phyloP scores from a whole-genome alignment of 2,797 vertebrate species.

The Centroberyx gerrardi region DNA sequence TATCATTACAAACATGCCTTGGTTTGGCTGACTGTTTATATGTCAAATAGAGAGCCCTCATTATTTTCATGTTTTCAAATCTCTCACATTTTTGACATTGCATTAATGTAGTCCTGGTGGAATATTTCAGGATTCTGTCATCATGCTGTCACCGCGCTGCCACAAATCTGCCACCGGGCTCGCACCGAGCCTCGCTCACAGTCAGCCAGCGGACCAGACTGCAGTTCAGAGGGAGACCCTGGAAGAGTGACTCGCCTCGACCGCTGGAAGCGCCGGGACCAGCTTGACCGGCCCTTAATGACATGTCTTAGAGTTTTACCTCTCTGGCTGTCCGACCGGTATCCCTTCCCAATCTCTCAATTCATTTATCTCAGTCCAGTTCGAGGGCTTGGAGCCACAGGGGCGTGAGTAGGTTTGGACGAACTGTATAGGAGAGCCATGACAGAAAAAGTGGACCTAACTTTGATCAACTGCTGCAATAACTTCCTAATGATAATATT shows the following conservation, averaged over 20 bases:
- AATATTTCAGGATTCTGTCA: slow-evolving; percentile 42
- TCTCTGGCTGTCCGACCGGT: slow-evolving; percentile 27
- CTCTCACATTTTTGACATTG: slow-evolving; percentile 12
- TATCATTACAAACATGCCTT: slow-evolving; percentile 21
- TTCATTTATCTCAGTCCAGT: slow-evolving; percentile 20
- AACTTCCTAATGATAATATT: background rate
- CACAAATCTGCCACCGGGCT: slow-evolving; percentile 28
- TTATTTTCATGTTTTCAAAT: slow-evolving; percentile 28
- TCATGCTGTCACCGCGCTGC: slow-evolving; percentile 25
- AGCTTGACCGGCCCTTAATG: slow-evolving; percentile 29
- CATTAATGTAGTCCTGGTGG: slow-evolving; percentile 13
- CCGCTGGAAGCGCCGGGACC: background rate
- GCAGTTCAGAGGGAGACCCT: background rate
- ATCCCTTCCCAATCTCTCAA: background rate
- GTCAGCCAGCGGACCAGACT: slow-evolving; percentile 7
- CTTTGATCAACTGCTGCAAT: too few relatives aligned
- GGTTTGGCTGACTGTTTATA: background rate
- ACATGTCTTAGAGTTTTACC: slow-evolving; percentile 30
- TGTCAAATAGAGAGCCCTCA: slow-evolving; percentile 5
- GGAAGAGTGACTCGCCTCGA: slow-evolving; percentile 30
- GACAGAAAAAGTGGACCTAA: too few relatives aligned
- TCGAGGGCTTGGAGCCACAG: slow-evolving; percentile 15
- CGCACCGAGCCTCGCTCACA: background rate
- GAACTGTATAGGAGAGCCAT: background rate
- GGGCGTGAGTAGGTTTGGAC: background rate